Base-by-base conservation (phyloP, 2,113 vertebrate species). In the Cephalophus harveyi region DNA sequence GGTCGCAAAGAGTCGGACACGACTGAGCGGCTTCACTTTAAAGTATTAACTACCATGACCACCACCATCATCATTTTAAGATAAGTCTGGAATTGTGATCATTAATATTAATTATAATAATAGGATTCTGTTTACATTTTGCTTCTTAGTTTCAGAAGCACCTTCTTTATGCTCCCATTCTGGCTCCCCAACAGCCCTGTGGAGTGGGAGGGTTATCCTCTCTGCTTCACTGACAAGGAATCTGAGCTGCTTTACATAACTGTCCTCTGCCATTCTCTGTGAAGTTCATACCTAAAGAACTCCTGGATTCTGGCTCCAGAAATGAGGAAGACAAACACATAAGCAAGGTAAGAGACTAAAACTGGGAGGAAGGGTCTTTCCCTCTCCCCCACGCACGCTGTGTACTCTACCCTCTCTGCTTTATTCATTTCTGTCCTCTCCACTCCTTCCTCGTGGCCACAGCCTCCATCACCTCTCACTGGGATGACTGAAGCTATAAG, bases 331-430 rank as follows among this genome's bases (percentile, higher is more conserved):
- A 52, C 30, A 82, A 54, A 16, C 43, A 93, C 13, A 21, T 8
- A 36, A 57, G 8, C 43, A 40, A 88, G 13, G 46, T 4, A 46
- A 89, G 74, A 52, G 90, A 78, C 62, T 64, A 60, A 89, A 50
- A 6, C 11, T 2, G 21, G 25, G n/a, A 79, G 54, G 43, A 19
- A 54, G 3, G 12, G 6, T n/a, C 85, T 16, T 10, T 71, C n/a
- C 46, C 36, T 60, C 48, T 78, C 0, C 5, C 15, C 2, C 11
- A 50, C 7, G 7, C 8, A 11, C 7, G 71, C 27, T 5, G 2
- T 11, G 43, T 27, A 33, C 55, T 59, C n/a, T 30, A 16, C 19
- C 3, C 16, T 10, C 1, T 7, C 15, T 8, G 9, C 33, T 19
- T 30, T 3, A 15, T 36, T 50, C 93, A 16, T n/a, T 64, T 78